A percentile compares a stretch with the other conserved stretches of the same genome.
Conservation (phyloP, 1,140 invertebrate genomes). For the Olivierus martensii region DNA sequence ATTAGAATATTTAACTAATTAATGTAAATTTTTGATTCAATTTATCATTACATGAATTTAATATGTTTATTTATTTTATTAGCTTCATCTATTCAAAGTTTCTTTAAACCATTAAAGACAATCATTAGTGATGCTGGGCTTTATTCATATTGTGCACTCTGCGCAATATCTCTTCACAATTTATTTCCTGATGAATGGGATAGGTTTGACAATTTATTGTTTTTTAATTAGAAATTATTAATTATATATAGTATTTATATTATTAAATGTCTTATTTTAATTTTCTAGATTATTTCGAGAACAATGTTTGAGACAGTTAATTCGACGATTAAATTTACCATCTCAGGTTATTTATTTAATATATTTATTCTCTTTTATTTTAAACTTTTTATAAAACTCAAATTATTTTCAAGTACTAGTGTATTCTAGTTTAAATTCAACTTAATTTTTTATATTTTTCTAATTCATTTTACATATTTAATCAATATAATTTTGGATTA, state of each 20-base stretch:
- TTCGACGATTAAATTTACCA: background rate
- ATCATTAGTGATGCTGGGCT: constrained; percentile 31
- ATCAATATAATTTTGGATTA: too few relatives aligned
- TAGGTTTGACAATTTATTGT: constrained; percentile 20
- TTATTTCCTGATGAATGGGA: constrained; percentile 37
- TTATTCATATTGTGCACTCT: constrained; percentile 39
- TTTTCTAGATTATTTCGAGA: constrained; percentile 8
- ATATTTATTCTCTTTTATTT: too few relatives aligned
- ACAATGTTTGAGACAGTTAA: background rate
- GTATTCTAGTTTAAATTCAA: too few relatives aligned
- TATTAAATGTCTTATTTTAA: constrained; percentile 6
- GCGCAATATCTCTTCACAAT: constrained; percentile 34
- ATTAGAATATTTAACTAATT: too few relatives aligned
- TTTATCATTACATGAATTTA: too few relatives aligned
- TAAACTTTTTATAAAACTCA: too few relatives aligned
- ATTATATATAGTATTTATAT: background rate
- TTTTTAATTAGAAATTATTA: background rate
- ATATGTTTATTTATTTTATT: background rate
- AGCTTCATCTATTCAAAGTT: background rate
- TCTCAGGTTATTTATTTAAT: background rate
- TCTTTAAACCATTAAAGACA: constrained; percentile 9
- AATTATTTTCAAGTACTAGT: too few relatives aligned
- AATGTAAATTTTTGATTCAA: too few relatives aligned
- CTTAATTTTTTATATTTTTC: too few relatives aligned
- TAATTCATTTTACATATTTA: too few relatives aligned